These are phyloP conservation scores for Drosophila dunni DNA, from an alignment of 1,140 invertebrate species.

Conservation along the genomic window DNA sequence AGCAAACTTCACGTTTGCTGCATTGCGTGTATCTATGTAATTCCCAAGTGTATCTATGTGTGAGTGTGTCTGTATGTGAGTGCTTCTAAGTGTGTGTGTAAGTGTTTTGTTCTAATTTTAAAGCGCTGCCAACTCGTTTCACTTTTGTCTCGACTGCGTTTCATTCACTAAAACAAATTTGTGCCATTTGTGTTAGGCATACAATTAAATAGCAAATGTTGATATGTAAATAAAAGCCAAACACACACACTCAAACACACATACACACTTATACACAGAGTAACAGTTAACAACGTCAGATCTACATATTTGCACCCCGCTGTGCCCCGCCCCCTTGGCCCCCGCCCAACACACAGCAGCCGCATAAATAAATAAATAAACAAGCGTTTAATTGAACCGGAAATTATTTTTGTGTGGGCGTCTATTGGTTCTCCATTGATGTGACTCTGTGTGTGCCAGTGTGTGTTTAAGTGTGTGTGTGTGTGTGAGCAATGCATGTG, in stretches of 20 bases:
- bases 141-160: slow-evolving; percentile 37
- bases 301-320: not conserved
- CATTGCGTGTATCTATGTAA: not conserved
- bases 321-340: not conserved
- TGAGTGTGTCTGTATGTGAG: not conserved
- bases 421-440: slow-evolving; percentile 45
- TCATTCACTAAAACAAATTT: slow-evolving; percentile 76
- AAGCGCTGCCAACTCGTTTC: slow-evolving; percentile 27
- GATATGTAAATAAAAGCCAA: slow-evolving; percentile 19
- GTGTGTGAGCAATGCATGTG: slow-evolving; percentile 25
- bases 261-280: not conserved
- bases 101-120: slow-evolving; percentile 14
- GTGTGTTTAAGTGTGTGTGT: not conserved
- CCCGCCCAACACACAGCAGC: slow-evolving; percentile 7
- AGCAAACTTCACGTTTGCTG: slow-evolving; percentile 44
- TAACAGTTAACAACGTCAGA: slow-evolving; percentile 24
- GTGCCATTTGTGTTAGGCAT: slow-evolving; percentile 45
- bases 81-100: not conserved
- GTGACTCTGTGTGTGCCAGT: slow-evolving; percentile 18
- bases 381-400: slow-evolving; percentile 82
- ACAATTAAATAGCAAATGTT: slow-evolving; percentile 63
- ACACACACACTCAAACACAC: not conserved
- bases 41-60: not conserved
- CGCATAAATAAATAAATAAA: slow-evolving; percentile 79
- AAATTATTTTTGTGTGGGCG: slow-evolving; percentile 77